Base-by-base conservation (phyloP, 2,797 vertebrate genomes). In the Hydrolagus colliei region DNA sequence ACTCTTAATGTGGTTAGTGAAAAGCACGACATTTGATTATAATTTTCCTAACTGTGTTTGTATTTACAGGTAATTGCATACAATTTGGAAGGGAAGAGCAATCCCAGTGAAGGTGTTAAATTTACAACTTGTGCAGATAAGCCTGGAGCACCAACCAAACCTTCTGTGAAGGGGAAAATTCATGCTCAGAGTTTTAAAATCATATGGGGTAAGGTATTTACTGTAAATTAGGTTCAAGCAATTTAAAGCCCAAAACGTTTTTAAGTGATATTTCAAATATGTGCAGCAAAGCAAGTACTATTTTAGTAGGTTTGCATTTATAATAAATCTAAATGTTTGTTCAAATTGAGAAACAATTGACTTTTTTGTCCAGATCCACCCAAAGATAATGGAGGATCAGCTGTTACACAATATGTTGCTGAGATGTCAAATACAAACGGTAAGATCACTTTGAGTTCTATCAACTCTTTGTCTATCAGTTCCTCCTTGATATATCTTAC, bases 51-150 rank as follows among this genome's bases (percentile, higher is more conserved):
- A 84, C 87, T 41, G 35, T 86, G 35, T 82, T 72, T 72, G 88
- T 80, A 86, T 68, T 89, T 91, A 52, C 90, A 99, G 98, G 96
- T 99, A 91, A 95, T 94, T 87, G 97, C 97, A 67, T 98, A 98
- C 90, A 99, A 99, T 91, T 94, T 96, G 0, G 98, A 99, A 94
- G 98, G 98, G 75, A 99, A 97, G 92, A 99, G 98, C 89, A 96
- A 96, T 92, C 96, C 97, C 16, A 98, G 98, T 90, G 95, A 95
- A 88, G 92, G 95, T 86, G 94, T 95, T 2, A 97, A 98, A 90
- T 97, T 97, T 87, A 90, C 93, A 88, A 99, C 97, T 0, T 94
- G 93, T 88, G 96, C 97, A 80, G 97, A 99, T 90, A 94, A 93
- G 89, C 98, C 98, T 71, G 92, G 95, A 88, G 91, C 92, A 88